These are phyloP conservation scores for Leptinotarsa peninsularis DNA, from an alignment of 2,888 invertebrate species.

Conservation along the genomic window DNA sequence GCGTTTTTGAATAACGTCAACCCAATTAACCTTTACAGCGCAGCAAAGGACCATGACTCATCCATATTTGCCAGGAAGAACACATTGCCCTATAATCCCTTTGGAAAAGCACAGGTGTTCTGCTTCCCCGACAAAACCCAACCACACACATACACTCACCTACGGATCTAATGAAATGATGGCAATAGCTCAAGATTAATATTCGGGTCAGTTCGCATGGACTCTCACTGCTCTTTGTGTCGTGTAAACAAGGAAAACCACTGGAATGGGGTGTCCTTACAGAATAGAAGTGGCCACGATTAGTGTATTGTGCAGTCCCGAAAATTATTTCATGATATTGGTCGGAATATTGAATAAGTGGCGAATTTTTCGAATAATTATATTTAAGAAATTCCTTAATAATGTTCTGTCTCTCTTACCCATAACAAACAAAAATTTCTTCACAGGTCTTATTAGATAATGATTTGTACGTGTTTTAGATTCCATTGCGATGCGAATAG, in stretches of 20 bases:
- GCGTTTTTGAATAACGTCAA: neutral
- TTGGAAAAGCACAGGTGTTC: conserved; percentile 51
- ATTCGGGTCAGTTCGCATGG: conserved; percentile 52
- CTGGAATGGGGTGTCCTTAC: neutral
- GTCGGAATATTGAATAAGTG: too few species aligned
- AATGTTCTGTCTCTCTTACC: too few species aligned
- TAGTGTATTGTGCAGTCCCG: neutral
- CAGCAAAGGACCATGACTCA: conserved; percentile 39
- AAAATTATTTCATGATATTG: too few species aligned
- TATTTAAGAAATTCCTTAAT: too few species aligned
- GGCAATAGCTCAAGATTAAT: conserved; percentile 40
- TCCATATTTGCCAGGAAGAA: conserved; percentile 36
- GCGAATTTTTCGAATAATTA: too few species aligned
- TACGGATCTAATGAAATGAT: conserved; percentile 39
- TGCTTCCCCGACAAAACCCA: conserved; percentile 38
- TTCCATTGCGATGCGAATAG: too few species aligned
- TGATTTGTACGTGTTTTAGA: too few species aligned
- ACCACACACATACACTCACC: conserved; percentile 31
- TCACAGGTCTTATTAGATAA: too few species aligned
- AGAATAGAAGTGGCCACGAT: neutral
- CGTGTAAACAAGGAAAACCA: conserved; percentile 44
- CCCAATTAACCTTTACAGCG: neutral
- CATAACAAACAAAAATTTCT: too few species aligned
- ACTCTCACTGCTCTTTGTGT: conserved; percentile 39
- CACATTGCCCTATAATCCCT: conserved; percentile 40